Percentiles rank a stretch among this genome's conserved stretches.
Conservation (phyloP, 2,888 invertebrate genomes). For the Biston betularia region DNA sequence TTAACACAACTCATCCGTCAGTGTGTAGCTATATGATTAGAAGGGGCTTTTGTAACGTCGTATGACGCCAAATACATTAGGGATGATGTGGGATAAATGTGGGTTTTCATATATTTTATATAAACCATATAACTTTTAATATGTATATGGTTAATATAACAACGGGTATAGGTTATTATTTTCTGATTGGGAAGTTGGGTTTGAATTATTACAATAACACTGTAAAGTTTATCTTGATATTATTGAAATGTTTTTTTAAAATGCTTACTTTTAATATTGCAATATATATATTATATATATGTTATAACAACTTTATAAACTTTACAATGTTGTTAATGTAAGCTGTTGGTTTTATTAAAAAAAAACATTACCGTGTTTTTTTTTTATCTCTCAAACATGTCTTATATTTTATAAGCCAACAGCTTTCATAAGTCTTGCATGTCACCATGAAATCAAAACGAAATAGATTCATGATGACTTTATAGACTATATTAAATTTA, state of each 20-base stretch:
- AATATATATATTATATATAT: no score
- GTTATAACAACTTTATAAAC: constrained; percentile 5
- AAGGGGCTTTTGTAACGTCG: constrained; percentile 20
- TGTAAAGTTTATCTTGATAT: constrained; percentile 21
- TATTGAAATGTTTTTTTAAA: background rate
- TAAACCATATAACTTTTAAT: constrained; percentile 12
- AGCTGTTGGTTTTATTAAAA: constrained; percentile 35
- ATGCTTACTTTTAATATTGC: no score
- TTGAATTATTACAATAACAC: constrained; percentile 28
- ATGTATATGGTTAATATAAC: constrained; percentile 18
- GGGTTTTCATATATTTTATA: constrained; percentile 25
- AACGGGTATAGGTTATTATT: constrained; percentile 4
- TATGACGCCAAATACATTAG: constrained; percentile 12
- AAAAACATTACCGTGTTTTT: background rate
- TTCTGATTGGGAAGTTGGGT: constrained; percentile 14
- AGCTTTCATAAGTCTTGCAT: constrained; percentile 43
- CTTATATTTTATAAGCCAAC: constrained; percentile 17
- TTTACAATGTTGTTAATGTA: constrained; percentile 38
- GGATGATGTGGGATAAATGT: constrained; percentile 35
- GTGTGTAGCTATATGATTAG: background rate
- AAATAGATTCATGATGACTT: constrained; percentile 54
- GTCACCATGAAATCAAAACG: constrained; percentile 57
- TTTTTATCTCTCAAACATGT: no score
- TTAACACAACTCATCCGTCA: constrained; percentile 24
- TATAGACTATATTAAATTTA: constrained; percentile 45